Percentiles rank a stretch among this genome's conserved stretches.
Evolutionary conservation across 2,888 invertebrate genomes (phyloP).

Genomic region (Lasius platythorax): DNA sequence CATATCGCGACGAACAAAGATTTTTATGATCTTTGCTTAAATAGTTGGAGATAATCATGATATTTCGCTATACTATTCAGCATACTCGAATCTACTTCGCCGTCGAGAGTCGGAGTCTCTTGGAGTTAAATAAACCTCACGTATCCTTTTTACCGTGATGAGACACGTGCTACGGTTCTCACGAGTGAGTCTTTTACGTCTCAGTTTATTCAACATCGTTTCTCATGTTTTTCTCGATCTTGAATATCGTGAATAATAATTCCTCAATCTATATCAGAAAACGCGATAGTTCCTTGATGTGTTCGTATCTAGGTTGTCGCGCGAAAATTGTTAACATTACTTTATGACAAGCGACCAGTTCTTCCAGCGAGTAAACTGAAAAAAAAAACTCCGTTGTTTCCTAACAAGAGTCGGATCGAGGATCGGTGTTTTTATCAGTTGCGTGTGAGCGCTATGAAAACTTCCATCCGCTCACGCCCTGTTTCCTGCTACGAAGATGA

Average conservation of each 20-base stretch:
- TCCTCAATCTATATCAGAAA: slow-evolving; percentile 1
- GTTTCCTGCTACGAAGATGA: slow-evolving; percentile 74
- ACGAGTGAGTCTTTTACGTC: slow-evolving; percentile 68
- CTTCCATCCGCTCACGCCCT: slow-evolving; percentile 67
- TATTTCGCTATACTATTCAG: slow-evolving; percentile 7
- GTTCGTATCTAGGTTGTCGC: not conserved
- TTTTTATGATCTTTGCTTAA: slow-evolving; percentile 37
- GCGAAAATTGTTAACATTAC: slow-evolving; percentile 25
- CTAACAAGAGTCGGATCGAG: slow-evolving; percentile 25
- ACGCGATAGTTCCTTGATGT: not conserved
- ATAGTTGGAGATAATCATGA: slow-evolving; percentile 20
- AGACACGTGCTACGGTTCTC: slow-evolving; percentile 76
- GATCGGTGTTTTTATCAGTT: slow-evolving; percentile 52
- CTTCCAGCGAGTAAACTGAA: slow-evolving; percentile 17
- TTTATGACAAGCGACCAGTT: slow-evolving; percentile 29
- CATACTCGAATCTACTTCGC: slow-evolving; percentile 30
- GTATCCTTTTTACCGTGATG: slow-evolving; percentile 70
- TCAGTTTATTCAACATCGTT: slow-evolving; percentile 35
- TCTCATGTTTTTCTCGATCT: slow-evolving; percentile 49
- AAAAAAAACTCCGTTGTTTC: slow-evolving; percentile 40
- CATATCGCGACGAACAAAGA: not conserved
- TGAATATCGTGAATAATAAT: slow-evolving; percentile 39
- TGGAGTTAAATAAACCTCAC: slow-evolving; percentile 79
- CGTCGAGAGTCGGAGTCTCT: slow-evolving; percentile 66
- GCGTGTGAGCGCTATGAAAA: slow-evolving; percentile 64